These are phyloP conservation scores for Linnaemya vulpina DNA, from an alignment of 2,888 invertebrate genomes.

Conservation along the genomic window DNA sequence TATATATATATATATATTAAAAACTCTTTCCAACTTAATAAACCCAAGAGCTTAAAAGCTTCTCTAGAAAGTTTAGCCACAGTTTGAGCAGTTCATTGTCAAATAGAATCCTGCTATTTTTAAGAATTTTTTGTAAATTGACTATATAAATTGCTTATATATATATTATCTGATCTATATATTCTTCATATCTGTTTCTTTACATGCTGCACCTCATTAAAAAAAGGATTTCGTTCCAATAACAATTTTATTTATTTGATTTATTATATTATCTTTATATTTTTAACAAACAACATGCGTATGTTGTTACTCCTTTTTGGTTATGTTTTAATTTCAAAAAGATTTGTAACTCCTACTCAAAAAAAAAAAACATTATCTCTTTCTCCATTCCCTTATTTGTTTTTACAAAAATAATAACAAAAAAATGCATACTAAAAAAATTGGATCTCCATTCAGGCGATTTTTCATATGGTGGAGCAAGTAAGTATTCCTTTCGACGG, in stretches of 20 bases:
- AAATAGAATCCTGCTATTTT: too few relatives aligned
- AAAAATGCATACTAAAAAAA: conserved; percentile 45
- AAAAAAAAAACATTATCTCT: conserved; percentile 46
- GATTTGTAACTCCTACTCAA: conserved; percentile 1
- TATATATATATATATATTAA: too few relatives aligned
- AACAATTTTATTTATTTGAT: conserved; percentile 22
- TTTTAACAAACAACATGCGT: not conserved
- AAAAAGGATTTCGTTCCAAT: conserved; percentile 61
- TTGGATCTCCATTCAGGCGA: conserved; percentile 84
- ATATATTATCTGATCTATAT: conserved; percentile 17
- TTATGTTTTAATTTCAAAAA: conserved; percentile 21
- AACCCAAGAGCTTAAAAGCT: too few relatives aligned
- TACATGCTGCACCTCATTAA: conserved; percentile 63
- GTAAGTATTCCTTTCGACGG: conserved; percentile 83
- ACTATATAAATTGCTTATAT: too few relatives aligned
- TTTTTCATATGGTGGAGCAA: conserved; percentile 89
- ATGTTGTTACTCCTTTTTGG: not conserved
- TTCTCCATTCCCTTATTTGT: conserved; percentile 16
- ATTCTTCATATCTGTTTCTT: conserved; percentile 63
- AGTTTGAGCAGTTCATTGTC: too few relatives aligned
- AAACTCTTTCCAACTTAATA: too few relatives aligned
- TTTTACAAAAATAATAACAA: not conserved
- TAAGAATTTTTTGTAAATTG: too few relatives aligned
- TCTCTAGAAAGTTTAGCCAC: too few relatives aligned
- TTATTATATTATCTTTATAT: not conserved